phyloP scores from a whole-genome alignment of 2,888 invertebrate species.

The Noctua janthe region DNA sequence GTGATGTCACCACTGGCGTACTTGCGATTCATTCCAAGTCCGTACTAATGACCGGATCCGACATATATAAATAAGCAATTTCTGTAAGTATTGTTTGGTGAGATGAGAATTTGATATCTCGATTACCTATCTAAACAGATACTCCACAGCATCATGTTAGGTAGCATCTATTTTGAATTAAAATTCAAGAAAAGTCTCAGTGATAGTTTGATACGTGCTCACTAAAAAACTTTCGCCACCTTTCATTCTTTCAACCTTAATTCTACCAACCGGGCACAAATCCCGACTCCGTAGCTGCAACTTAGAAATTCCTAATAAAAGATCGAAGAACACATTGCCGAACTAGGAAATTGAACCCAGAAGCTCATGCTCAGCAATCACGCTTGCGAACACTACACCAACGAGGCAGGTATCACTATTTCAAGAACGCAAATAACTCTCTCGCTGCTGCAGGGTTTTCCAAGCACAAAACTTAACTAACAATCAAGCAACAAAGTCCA shows the following conservation, averaged over 20 bases:
- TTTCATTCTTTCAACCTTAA: neutral
- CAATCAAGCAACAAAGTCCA: conserved; percentile 23
- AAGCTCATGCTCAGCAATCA: neutral
- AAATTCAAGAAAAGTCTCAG: too few relatives aligned
- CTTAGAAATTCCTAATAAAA: too few relatives aligned
- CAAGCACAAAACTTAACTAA: conserved; percentile 30
- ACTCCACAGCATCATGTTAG: neutral
- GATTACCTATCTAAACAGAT: neutral
- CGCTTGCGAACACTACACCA: neutral
- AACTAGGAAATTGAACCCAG: neutral
- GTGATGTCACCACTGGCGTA: too few relatives aligned
- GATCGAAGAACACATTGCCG: neutral
- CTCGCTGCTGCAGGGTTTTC: neutral
- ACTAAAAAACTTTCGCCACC: too few relatives aligned
- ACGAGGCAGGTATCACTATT: neutral
- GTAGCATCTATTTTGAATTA: neutral
- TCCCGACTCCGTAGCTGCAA: too few relatives aligned
- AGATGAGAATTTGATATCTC: neutral
- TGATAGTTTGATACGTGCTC: too few relatives aligned
- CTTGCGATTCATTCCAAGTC: too few relatives aligned
- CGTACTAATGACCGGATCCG: too few relatives aligned
- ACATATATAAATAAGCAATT: neutral
- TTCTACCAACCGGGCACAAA: too few relatives aligned
- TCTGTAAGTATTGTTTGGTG: neutral
- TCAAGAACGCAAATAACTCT: neutral